A percentile compares a stretch with the other conserved stretches of the same genome.
Evolutionary conservation across 2,113 vertebrate species (phyloP).

Genomic region (Baryphthengus martii): DNA sequence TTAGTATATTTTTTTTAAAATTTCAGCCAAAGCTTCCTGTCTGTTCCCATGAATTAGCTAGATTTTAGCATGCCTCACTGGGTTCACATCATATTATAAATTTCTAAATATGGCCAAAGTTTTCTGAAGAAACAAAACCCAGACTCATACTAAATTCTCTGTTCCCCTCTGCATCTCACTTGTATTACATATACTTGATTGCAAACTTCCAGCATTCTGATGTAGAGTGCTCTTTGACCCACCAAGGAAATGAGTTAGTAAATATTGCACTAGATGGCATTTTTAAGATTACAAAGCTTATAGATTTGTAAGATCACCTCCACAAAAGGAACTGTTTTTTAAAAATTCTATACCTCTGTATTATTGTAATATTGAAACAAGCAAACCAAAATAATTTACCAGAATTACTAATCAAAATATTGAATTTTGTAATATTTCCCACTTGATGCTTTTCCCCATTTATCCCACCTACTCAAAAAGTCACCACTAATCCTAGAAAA

Average conservation of each 20-base stretch:
- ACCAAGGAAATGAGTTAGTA: background rate
- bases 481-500: background rate
- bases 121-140: background rate
- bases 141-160: background rate
- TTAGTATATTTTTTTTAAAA: too few species aligned
- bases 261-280: background rate
- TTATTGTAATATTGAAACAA: background rate
- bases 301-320: background rate
- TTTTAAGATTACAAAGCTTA: background rate
- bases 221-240: background rate
- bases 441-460: background rate
- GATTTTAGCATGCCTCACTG: background rate
- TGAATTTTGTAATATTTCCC: background rate
- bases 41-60: background rate
- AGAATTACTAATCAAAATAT: background rate
- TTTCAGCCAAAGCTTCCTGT: background rate
- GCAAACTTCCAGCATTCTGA: background rate
- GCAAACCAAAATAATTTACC: background rate
- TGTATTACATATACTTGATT: background rate
- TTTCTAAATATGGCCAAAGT: background rate
- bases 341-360: background rate
- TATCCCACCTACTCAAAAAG: background rate
- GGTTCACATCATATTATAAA: background rate
- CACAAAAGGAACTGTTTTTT: background rate
- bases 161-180: background rate